Evolutionary conservation across 2,797 vertebrate species (phyloP).

Genomic region (Acrossocheilus fasciatus): DNA sequence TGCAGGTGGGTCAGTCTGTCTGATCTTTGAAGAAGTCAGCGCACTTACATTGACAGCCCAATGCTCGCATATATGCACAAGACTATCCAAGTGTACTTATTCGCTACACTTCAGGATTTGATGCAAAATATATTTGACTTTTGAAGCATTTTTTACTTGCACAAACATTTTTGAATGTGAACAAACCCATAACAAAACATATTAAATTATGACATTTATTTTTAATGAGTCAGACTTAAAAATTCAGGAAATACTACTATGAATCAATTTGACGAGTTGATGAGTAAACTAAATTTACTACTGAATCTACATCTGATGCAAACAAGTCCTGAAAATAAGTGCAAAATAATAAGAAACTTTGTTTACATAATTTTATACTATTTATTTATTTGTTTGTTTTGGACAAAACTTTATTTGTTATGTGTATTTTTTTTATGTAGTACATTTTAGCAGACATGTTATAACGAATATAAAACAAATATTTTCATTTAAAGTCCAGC

Average conservation of each 20-base stretch:
- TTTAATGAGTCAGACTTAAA: neutral
- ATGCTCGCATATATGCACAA: neutral
- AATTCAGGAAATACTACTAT: neutral
- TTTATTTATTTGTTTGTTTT: too few species aligned
- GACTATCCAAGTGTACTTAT: neutral
- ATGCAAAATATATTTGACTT: neutral
- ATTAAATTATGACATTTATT: neutral
- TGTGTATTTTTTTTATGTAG: too few species aligned
- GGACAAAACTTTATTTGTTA: too few species aligned
- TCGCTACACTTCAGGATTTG: neutral
- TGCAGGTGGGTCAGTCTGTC: slow-evolving; percentile 47
- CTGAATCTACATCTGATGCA: neutral
- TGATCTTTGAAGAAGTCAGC: neutral
- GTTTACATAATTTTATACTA: too few species aligned
- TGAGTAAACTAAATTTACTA: neutral
- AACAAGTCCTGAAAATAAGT: neutral
- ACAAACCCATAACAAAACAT: neutral
- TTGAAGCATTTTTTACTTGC: neutral
- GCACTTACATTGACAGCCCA: slow-evolving; percentile 25
- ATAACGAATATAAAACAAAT: too few species aligned
- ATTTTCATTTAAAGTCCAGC: neutral
- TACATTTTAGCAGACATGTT: too few species aligned
- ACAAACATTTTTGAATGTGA: neutral
- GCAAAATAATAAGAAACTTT: too few species aligned
- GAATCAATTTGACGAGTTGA: neutral